Conservation (phyloP, 2,797 vertebrate genomes). For the Phrynocephalus vlangalii region DNA sequence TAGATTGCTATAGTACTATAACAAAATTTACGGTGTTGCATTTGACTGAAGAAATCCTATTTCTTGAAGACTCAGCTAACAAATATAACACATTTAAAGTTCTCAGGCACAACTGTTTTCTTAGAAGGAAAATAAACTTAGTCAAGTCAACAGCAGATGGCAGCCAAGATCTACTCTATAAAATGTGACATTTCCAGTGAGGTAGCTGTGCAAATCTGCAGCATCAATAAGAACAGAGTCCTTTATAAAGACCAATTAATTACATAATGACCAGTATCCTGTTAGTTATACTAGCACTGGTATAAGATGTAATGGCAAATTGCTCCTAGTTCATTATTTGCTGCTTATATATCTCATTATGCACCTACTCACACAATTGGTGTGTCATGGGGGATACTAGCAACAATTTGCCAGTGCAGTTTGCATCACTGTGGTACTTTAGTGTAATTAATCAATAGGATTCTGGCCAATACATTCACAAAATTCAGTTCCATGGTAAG, state of each 20-base stretch:
- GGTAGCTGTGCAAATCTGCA: not conserved
- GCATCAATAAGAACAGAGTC: not conserved
- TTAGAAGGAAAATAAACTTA: not conserved
- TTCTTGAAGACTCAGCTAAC: not conserved
- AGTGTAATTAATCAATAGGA: too few species aligned
- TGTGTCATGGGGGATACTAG: too few species aligned
- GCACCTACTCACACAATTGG: too few species aligned
- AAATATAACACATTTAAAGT: not conserved
- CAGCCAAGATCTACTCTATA: not conserved
- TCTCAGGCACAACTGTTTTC: not conserved
- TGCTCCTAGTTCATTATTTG: too few species aligned
- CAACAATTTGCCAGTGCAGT: too few species aligned
- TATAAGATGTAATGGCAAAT: too few species aligned
- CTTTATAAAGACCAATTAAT: not conserved
- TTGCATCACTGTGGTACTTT: too few species aligned
- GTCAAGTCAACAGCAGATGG: slow-evolving; percentile 20
- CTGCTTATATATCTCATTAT: too few species aligned
- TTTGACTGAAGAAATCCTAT: too few species aligned
- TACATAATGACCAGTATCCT: not conserved
- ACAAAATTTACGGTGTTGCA: too few species aligned
- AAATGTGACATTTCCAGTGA: not conserved
- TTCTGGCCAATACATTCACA: not conserved
- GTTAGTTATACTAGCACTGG: too few species aligned
- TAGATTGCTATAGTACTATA: too few species aligned
- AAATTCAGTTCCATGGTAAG: not conserved